A percentile compares a stretch with the other conserved stretches of the same genome.
phyloP scores from a whole-genome alignment of 2,113 vertebrate species.

The Thunnus thynnus region DNA sequence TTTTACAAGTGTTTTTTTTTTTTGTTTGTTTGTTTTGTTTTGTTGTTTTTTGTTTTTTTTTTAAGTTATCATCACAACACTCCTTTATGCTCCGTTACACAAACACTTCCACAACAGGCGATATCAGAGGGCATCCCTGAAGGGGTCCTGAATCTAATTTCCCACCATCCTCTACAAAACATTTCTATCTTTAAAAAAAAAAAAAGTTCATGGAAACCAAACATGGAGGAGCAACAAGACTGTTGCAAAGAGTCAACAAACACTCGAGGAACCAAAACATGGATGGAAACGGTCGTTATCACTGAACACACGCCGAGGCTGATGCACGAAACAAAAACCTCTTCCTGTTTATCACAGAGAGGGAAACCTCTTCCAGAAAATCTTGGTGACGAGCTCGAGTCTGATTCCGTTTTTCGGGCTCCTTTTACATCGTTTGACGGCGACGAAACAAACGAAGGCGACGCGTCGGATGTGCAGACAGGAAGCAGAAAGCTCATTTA shows the following conservation, averaged over 20 bases:
- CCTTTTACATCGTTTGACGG: neutral
- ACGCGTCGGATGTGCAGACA: too few species aligned
- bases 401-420: neutral
- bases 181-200: too few species aligned
- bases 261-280: neutral
- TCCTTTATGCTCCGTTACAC: constrained; percentile 25
- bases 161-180: constrained; percentile 13
- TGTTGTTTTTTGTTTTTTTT: constrained; percentile 12
- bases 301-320: too few species aligned
- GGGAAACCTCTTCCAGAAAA: neutral
- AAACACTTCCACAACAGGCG: constrained; percentile 16
- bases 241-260: too few species aligned
- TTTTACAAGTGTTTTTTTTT: constrained; percentile 51
- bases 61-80: constrained; percentile 13
- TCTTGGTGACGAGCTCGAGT: neutral
- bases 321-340: neutral
- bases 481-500: too few species aligned
- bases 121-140: constrained; percentile 31
- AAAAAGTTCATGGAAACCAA: too few species aligned
- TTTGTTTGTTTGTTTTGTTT: neutral
- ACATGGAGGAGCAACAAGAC: too few species aligned
- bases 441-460: neutral
- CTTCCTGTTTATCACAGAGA: constrained; percentile 10
- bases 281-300: neutral
- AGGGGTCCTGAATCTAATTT: constrained; percentile 13